phyloP scores from a whole-genome alignment of 2,888 invertebrate species.

The Dendrolimus houi region DNA sequence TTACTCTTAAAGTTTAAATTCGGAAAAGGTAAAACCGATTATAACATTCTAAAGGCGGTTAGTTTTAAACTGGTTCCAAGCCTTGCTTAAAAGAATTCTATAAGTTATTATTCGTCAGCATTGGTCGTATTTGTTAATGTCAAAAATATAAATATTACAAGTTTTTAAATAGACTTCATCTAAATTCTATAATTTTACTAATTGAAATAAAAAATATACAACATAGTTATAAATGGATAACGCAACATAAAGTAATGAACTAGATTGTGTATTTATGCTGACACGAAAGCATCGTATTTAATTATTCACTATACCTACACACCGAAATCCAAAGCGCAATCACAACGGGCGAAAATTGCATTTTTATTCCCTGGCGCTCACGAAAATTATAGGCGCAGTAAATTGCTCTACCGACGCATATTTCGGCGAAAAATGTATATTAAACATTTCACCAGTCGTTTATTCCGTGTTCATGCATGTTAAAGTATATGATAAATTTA shows the following conservation, averaged over 20 bases:
- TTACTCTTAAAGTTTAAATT: no score
- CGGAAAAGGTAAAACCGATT: no score
- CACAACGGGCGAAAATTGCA: constrained; percentile 47
- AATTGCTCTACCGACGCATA: constrained; percentile 34
- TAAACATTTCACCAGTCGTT: constrained; percentile 8
- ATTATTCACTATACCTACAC: constrained; percentile 41
- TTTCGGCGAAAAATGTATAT: constrained; percentile 30
- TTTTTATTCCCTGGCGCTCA: constrained; percentile 44
- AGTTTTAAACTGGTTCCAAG: no score
- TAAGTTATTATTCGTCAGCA: no score
- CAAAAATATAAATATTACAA: no score
- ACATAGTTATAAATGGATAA: no score
- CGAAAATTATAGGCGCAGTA: constrained; percentile 48
- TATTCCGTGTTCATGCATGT: constrained; percentile 22
- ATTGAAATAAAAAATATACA: no score
- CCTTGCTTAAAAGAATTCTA: no score
- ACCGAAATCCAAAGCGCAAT: constrained; percentile 43
- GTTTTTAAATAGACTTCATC: no score
- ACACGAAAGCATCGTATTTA: constrained; percentile 44
- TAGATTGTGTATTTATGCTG: not conserved
- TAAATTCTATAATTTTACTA: no score
- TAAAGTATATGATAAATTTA: constrained; percentile 17
- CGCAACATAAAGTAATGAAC: not conserved
- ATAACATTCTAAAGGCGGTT: no score
- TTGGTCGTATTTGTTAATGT: no score